Evolutionary conservation across 2,888 invertebrate species (phyloP).

Genomic region (Parochlus steinenii): DNA sequence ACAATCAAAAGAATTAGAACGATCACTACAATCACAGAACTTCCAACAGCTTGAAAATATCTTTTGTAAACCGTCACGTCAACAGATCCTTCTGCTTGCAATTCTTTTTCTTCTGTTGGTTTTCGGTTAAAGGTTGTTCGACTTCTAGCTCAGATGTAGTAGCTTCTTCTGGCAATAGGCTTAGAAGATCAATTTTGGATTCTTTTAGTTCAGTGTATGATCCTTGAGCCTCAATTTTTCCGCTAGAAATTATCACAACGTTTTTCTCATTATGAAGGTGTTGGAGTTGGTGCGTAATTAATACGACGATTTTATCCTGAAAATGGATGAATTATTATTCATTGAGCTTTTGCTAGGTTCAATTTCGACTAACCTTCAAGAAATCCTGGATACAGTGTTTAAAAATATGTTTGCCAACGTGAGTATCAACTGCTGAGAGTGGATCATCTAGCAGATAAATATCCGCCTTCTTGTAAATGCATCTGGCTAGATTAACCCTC

Average conservation of each 20-base stretch:
- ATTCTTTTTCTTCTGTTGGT: slow-evolving; percentile 38
- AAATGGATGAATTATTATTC: no score
- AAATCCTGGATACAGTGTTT: slow-evolving; percentile 48
- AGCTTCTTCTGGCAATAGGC: slow-evolving; percentile 12
- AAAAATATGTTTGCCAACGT: slow-evolving; percentile 59
- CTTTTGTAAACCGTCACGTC: slow-evolving; percentile 39
- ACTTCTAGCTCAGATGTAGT: slow-evolving; percentile 12
- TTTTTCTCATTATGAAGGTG: slow-evolving; percentile 38
- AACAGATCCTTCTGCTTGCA: slow-evolving; percentile 42
- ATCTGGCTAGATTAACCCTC: slow-evolving; percentile 55
- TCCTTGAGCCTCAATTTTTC: slow-evolving; percentile 25
- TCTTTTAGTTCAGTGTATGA: slow-evolving; percentile 32
- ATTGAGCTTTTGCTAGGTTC: slow-evolving; percentile 46
- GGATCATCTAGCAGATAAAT: slow-evolving; percentile 66
- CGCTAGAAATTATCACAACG: slow-evolving; percentile 37
- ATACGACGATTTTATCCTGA: slow-evolving; percentile 43
- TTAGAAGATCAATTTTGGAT: slow-evolving; percentile 25
- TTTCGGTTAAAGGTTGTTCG: no score
- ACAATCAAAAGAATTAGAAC: slow-evolving; percentile 37
- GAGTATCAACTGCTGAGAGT: slow-evolving; percentile 60
- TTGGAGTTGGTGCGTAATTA: slow-evolving; percentile 55
- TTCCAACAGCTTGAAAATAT: slow-evolving; percentile 39
- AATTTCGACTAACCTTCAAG: slow-evolving; percentile 34
- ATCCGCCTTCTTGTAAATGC: slow-evolving; percentile 57
- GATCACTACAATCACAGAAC: slow-evolving; percentile 32